Evolutionary conservation across 2,888 invertebrate species (phyloP).

Genomic region (Dorcus hopei): DNA sequence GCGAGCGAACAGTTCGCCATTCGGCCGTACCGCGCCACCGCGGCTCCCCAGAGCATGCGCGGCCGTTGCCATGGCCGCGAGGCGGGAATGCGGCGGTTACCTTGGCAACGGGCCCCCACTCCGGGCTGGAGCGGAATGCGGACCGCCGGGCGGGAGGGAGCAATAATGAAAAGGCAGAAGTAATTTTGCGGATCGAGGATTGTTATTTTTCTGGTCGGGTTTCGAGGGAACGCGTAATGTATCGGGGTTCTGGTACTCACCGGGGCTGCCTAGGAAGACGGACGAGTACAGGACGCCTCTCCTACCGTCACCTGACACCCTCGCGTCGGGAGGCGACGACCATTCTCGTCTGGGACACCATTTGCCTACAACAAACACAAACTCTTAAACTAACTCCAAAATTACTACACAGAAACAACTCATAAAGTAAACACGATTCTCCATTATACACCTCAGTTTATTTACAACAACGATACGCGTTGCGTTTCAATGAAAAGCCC

Average conservation of each 20-base stretch:
- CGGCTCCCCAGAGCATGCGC: constrained; percentile 22
- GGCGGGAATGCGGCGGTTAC: constrained; percentile 52
- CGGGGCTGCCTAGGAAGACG: constrained; percentile 90
- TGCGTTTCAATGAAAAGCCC: no score
- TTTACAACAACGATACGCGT: no score
- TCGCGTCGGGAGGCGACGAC: constrained; percentile 82
- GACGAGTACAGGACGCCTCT: constrained; percentile 86
- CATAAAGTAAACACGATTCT: no score
- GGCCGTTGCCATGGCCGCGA: constrained; percentile 48
- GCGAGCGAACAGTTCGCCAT: constrained; percentile 33
- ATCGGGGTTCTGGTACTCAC: constrained; percentile 52
- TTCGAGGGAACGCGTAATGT: constrained; percentile 3
- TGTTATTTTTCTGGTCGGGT: constrained; percentile 32
- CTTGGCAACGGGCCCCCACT: constrained; percentile 43
- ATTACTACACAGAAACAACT: not conserved
- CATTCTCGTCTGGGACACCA: constrained; percentile 90
- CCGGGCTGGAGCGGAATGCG: constrained; percentile 22
- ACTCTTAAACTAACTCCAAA: not conserved
- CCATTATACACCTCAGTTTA: no score
- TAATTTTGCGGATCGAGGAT: constrained; percentile 37
- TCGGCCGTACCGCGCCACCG: constrained; percentile 36
- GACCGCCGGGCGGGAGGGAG: constrained; percentile 22
- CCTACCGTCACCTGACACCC: constrained; percentile 69
- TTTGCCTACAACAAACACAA: constrained; percentile 68
- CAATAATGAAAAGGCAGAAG: constrained; percentile 35